A percentile compares a stretch with the other conserved stretches of the same genome.
Evolutionary conservation across 2,888 invertebrate species (phyloP).

Genomic region (Clusia tigrina): DNA sequence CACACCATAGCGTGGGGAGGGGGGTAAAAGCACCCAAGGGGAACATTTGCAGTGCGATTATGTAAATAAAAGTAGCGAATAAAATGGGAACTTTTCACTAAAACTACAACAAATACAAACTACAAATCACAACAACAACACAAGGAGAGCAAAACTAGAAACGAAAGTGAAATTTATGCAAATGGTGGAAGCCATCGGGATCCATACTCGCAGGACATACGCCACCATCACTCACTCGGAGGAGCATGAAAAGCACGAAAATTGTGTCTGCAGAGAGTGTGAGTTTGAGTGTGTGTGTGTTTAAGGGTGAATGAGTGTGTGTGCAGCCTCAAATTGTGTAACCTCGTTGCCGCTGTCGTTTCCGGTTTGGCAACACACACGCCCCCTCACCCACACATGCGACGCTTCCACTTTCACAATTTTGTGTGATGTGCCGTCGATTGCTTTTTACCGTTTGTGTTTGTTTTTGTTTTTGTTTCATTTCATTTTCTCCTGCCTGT

Average conservation of each 20-base stretch:
- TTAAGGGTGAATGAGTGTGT: no score
- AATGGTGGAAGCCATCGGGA: background rate
- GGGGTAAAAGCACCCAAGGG: no score
- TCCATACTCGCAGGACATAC: no score
- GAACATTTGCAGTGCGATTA: no score
- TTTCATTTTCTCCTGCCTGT: slow-evolving; percentile 10
- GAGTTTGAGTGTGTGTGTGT: background rate
- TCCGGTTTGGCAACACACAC: background rate
- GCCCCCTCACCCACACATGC: no score
- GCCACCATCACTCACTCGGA: background rate
- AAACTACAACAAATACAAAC: background rate
- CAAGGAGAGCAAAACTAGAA: background rate
- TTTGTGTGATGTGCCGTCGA: no score
- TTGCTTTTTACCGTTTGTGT: slow-evolving; percentile 13
- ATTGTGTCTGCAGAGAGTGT: background rate
- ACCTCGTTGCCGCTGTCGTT: background rate
- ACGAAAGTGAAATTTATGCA: background rate
- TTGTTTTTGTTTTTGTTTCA: background rate
- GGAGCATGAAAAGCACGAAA: background rate
- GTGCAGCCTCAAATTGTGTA: no score
- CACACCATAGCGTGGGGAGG: no score
- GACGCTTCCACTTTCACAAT: no score
- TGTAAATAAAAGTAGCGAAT: no score
- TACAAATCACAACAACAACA: background rate
- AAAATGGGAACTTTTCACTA: no score